A percentile compares a stretch with the other conserved stretches of the same genome.
Conservation (phyloP, 2,888 invertebrate genomes). For the Ennomos fuscantarius region DNA sequence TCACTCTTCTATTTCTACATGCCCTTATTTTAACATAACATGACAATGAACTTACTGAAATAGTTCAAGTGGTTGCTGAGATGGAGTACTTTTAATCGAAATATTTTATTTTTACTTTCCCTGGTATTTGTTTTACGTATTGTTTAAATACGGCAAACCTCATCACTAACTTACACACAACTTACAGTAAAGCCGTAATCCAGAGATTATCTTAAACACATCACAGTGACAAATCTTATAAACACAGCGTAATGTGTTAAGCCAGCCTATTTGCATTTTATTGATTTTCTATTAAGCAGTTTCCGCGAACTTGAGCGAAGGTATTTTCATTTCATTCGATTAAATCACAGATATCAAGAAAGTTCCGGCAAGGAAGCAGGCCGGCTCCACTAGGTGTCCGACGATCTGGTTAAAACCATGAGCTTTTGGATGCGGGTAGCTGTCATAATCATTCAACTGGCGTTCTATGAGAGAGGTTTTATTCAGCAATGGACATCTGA, state of each 20-base stretch:
- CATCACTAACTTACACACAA: not conserved
- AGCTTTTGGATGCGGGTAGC: too few species aligned
- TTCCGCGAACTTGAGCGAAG: not conserved
- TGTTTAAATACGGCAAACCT: not conserved
- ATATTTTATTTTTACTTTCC: slow-evolving; percentile 6
- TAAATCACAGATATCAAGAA: slow-evolving; percentile 38
- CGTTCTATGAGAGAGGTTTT: too few species aligned
- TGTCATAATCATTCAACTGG: too few species aligned
- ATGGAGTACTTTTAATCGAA: slow-evolving; percentile 16
- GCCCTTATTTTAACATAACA: slow-evolving; percentile 64
- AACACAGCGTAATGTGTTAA: slow-evolving; percentile 13
- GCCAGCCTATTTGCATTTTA: slow-evolving; percentile 29
- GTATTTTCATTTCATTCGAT: not conserved
- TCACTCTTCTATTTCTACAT: slow-evolving; percentile 70
- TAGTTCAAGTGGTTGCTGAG: slow-evolving; percentile 12
- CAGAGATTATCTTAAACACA: slow-evolving; percentile 8
- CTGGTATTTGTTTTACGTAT: slow-evolving; percentile 2
- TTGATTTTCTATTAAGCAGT: slow-evolving; percentile 27
- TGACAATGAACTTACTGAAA: slow-evolving; percentile 50
- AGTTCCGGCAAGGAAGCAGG: not conserved
- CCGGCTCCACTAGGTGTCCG: too few species aligned
- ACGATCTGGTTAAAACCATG: too few species aligned
- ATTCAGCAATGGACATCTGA: too few species aligned
- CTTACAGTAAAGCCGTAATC: slow-evolving; percentile 3
- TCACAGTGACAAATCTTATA: slow-evolving; percentile 15